Conservation (phyloP, 1,140 invertebrate species). For the Plodia interpunctella region DNA sequence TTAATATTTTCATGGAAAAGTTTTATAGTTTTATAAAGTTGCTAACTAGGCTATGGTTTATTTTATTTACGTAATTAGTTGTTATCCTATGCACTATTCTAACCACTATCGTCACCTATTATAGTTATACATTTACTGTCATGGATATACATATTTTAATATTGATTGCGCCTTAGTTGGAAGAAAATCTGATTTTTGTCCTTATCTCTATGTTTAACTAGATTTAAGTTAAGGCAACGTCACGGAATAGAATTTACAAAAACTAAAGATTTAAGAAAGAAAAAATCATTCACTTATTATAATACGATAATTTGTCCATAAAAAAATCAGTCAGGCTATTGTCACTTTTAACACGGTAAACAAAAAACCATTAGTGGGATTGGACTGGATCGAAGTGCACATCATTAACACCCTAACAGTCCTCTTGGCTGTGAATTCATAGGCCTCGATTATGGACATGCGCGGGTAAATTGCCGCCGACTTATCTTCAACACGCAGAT, state of each 20-base stretch:
- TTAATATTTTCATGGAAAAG: conserved; percentile 4
- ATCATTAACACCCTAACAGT: not conserved
- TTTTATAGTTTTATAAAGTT: not conserved
- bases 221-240: no score
- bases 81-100: not conserved
- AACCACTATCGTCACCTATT: no score
- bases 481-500: no score
- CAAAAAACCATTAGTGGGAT: not conserved
- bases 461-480: no score
- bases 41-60: not conserved
- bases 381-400: not conserved
- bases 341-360: not conserved
- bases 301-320: not conserved
- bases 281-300: not conserved
- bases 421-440: not conserved
- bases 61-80: not conserved
- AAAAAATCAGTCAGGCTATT: not conserved
- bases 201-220: no score
- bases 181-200: no score
- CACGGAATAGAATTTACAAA: no score
- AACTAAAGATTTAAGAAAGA: no score
- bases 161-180: no score
- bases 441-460: no score
- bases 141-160: no score
- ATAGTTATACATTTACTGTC: no score